phyloP scores from a whole-genome alignment of 2,113 vertebrate species.

The Stigmatopora nigra region DNA sequence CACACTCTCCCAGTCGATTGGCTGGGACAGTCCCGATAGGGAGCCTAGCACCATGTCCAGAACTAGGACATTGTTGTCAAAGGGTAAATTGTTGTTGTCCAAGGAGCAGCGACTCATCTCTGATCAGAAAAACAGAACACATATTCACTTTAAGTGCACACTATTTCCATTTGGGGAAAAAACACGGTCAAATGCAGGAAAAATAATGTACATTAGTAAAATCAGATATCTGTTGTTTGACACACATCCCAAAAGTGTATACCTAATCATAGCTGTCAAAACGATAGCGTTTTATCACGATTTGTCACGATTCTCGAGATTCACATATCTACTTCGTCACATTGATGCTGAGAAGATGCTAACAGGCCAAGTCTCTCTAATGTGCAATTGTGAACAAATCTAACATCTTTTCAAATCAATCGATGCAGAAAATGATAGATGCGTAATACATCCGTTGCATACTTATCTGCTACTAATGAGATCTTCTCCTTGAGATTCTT shows the following conservation, averaged over 20 bases:
- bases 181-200: not conserved
- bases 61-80: slow-evolving; percentile 90
- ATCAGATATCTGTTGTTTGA: no score
- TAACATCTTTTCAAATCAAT: not conserved
- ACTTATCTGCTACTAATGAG: slow-evolving; percentile 22
- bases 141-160: not conserved
- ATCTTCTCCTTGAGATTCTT: not conserved
- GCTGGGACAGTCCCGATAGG: slow-evolving; percentile 79
- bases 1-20: slow-evolving; percentile 93
- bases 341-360: slow-evolving; percentile 13
- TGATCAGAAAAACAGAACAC: slow-evolving; percentile 20
- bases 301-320: not conserved
- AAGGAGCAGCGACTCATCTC: slow-evolving; percentile 87
- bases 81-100: slow-evolving; percentile 91
- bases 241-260: no score
- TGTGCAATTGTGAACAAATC: slow-evolving; percentile 9
- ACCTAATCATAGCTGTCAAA: no score
- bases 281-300: not conserved
- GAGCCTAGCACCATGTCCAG: slow-evolving; percentile 95
- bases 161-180: not conserved
- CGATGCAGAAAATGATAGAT: not conserved
- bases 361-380: slow-evolving; percentile 32
- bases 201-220: no score
- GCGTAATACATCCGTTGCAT: not conserved
- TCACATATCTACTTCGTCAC: not conserved